Evolutionary conservation across 2,888 invertebrate genomes (phyloP).

Genomic region (Cephus pygmeus): DNA sequence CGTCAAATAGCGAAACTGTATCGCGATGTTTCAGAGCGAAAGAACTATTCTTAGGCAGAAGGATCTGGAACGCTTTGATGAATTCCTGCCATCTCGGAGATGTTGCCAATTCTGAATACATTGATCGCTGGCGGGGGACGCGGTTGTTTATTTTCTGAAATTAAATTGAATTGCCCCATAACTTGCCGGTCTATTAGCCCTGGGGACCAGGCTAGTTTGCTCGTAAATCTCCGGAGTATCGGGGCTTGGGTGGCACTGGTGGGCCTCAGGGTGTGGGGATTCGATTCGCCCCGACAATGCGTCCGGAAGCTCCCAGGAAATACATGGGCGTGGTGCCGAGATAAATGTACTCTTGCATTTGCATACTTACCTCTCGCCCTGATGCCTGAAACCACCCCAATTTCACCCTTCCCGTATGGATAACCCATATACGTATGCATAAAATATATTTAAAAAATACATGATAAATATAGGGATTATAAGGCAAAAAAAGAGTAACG

Average conservation of each 20-base stretch:
- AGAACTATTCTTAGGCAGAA: neutral
- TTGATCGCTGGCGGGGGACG: slow-evolving; percentile 43
- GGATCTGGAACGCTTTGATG: neutral
- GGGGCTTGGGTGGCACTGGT: slow-evolving; percentile 44
- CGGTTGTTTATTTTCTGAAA: slow-evolving; percentile 61
- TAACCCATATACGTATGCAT: too few species aligned
- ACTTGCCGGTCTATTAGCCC: slow-evolving; percentile 64
- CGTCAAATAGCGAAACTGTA: neutral
- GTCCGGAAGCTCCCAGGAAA: slow-evolving; percentile 61
- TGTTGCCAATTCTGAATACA: slow-evolving; percentile 46
- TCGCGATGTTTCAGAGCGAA: neutral
- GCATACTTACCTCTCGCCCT: slow-evolving; percentile 53
- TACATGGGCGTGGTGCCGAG: slow-evolving; percentile 63
- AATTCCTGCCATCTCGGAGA: neutral
- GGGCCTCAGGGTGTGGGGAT: slow-evolving; percentile 39
- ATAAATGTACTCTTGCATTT: slow-evolving; percentile 63
- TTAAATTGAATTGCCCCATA: slow-evolving; percentile 64
- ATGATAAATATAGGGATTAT: too few species aligned
- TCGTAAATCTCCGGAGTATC: slow-evolving; percentile 62
- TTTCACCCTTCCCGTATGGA: neutral
- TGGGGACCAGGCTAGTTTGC: slow-evolving; percentile 60
- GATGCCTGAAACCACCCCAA: neutral
- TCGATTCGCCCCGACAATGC: slow-evolving; percentile 58
- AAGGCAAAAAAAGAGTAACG: too few species aligned
- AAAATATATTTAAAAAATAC: too few species aligned